phyloP scores from a whole-genome alignment of 2,888 invertebrate genomes.

The Imbricaverruca yamaguchii region DNA sequence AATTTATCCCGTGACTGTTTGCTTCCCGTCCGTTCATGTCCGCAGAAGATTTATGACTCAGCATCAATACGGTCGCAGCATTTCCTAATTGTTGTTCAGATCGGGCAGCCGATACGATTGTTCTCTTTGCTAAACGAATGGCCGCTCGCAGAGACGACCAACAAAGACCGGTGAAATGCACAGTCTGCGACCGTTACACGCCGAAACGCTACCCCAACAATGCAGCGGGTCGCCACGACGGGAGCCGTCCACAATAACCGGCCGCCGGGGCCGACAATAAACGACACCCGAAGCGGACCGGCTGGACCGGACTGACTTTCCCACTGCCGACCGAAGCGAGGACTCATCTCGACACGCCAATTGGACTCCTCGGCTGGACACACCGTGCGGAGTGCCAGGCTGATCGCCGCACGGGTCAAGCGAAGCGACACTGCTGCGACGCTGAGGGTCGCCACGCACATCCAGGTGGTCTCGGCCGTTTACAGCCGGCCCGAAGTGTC shows the following conservation, averaged over 20 bases:
- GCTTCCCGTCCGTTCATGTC: neutral
- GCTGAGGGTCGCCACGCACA: too few relatives aligned
- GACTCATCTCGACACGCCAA: too few relatives aligned
- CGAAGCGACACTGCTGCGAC: too few relatives aligned
- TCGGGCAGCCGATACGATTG: neutral
- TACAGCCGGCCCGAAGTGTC: neutral
- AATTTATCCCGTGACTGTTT: too few relatives aligned
- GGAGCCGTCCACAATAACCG: neutral
- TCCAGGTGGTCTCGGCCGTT: neutral
- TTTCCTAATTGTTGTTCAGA: conserved; percentile 1
- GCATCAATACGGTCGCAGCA: neutral
- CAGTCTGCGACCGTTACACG: neutral
- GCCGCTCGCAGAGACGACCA: neutral
- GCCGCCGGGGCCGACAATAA: neutral
- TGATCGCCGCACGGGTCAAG: too few relatives aligned
- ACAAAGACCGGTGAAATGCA: neutral
- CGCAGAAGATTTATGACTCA: neutral
- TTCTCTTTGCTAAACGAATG: neutral
- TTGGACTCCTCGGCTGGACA: too few relatives aligned
- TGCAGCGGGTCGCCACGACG: neutral
- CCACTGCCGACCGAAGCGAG: too few relatives aligned
- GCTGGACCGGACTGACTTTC: too few relatives aligned
- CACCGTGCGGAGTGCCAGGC: too few relatives aligned
- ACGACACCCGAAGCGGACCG: too few relatives aligned
- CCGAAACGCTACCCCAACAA: neutral